These are phyloP conservation scores for Neopelma chrysocephalum DNA, from an alignment of 2,797 vertebrate genomes.

Conservation along the genomic window DNA sequence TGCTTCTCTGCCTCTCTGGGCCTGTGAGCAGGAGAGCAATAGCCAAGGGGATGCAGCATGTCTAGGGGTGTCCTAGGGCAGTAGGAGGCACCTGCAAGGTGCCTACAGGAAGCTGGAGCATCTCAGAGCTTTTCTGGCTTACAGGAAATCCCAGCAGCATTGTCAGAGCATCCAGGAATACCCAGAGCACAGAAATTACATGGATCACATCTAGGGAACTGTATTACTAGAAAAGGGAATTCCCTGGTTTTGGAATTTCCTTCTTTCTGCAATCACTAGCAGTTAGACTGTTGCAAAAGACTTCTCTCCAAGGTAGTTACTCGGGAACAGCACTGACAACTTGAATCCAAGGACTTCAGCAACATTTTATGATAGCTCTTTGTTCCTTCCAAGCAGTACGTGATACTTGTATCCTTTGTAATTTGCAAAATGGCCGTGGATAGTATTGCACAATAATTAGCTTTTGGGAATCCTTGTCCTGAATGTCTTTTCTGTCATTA, in stretches of 20 bases:
- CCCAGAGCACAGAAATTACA: background rate
- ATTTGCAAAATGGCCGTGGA: background rate
- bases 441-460: background rate
- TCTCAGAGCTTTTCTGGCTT: background rate
- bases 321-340: background rate
- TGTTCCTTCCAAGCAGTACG: background rate
- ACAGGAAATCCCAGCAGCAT: background rate
- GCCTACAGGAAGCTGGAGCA: background rate
- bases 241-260: background rate
- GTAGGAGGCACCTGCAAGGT: too few relatives aligned
- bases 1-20: background rate
- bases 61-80: background rate
- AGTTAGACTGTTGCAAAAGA: background rate
- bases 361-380: background rate
- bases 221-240: background rate
- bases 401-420: background rate
- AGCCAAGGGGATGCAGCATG: background rate
- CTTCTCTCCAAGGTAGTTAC: background rate
- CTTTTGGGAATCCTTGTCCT: background rate
- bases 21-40: background rate
- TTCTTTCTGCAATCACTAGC: background rate
- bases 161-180: background rate
- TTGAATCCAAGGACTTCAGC: background rate
- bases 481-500: background rate
- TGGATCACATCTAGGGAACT: background rate